Evolutionary conservation across 2,113 vertebrate species (phyloP).

Genomic region (Entelurus aequoreus): DNA sequence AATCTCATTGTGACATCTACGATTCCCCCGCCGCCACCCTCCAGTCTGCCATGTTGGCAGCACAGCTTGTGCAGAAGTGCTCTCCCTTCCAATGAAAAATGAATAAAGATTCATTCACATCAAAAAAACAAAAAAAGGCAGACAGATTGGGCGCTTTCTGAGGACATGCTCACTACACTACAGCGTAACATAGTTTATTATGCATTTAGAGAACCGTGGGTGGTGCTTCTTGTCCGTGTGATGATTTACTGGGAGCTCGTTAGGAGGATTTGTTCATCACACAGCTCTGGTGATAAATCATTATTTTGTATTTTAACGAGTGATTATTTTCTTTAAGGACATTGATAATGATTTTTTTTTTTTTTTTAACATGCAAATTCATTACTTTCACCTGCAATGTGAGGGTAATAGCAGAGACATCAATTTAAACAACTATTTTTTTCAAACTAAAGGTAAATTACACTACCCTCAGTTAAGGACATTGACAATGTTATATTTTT

Average conservation of each 20-base stretch:
- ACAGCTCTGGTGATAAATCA: conserved; percentile 13
- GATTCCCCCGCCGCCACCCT: background rate
- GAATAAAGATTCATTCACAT: conserved; percentile 61
- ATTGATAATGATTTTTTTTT: background rate
- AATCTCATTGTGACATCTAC: conserved; percentile 62
- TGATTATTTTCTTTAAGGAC: background rate
- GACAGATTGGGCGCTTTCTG: conserved; percentile 38
- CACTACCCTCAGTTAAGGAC: conserved; percentile 18
- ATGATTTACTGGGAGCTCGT: conserved; percentile 29
- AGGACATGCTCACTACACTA: conserved; percentile 38
- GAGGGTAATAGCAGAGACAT: conserved; percentile 14
- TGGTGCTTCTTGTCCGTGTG: conserved; percentile 23
- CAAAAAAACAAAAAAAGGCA: conserved; percentile 43
- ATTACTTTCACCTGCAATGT: conserved; percentile 1
- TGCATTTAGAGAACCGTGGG: conserved; percentile 37
- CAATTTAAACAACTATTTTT: conserved; percentile 17
- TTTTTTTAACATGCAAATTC: background rate
- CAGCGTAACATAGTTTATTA: conserved; percentile 36
- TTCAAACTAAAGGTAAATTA: conserved; percentile 39
- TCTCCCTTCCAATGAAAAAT: conserved; percentile 57
- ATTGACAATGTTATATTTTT: conserved; percentile 3
- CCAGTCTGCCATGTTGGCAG: conserved; percentile 39
- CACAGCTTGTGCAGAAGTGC: conserved; percentile 47
- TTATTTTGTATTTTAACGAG: conserved; percentile 4
- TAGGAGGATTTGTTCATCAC: conserved; percentile 35